Base-by-base conservation (phyloP, 2,888 invertebrate species). In the Brenthis daphne region DNA sequence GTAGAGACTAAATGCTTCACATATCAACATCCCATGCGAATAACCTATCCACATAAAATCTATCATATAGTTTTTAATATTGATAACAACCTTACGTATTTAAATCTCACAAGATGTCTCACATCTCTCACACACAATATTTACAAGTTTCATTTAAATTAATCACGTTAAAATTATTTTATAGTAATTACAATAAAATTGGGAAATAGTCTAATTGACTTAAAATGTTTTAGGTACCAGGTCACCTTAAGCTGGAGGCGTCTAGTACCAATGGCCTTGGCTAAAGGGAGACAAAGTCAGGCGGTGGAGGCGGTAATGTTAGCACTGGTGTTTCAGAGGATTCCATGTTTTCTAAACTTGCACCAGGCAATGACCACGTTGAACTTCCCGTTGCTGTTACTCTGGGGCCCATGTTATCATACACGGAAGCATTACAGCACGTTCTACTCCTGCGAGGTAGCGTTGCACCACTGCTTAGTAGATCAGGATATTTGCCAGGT, bases 331-430 rank as follows among this genome's bases (percentile, higher is more conserved):
- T 92, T 67, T 91, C 92, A 50, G 87, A 87, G 14, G 80, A 77
- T 67, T 89, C 90, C 14, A 82, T 66, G 57, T 86, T 85, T 57
- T 92, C 92, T 1, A 85, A 79, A 74, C 85, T 89, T 1, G 92
- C 90, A 50, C 92, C 97, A 71, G 96, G 96, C 76, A 98, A 90
- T 20, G 97, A 97, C 83, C 97, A 95, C 13, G 96, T 97, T 0
- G 97, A 91, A 94, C 97, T 81, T 94, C 98, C 86, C 0, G 97
- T 97, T 14, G 97, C 97, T n/a, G 98, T 98, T 65, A 98, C 97
- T 78, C 98, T 94, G 53, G 97, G 96, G 1, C 98, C 98, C 96
- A 98, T 97, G 87, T 97, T 97, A 88, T 98, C 98, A 85, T 98
- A 98, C 64, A 96, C 96, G 50, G 96, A 95, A 75, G 89, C 93